Percentiles rank a stretch among this genome's conserved stretches.
These are phyloP conservation scores for Thalassarche chlororhynchos DNA, from an alignment of 2,113 vertebrate genomes.

Conservation along the genomic window DNA sequence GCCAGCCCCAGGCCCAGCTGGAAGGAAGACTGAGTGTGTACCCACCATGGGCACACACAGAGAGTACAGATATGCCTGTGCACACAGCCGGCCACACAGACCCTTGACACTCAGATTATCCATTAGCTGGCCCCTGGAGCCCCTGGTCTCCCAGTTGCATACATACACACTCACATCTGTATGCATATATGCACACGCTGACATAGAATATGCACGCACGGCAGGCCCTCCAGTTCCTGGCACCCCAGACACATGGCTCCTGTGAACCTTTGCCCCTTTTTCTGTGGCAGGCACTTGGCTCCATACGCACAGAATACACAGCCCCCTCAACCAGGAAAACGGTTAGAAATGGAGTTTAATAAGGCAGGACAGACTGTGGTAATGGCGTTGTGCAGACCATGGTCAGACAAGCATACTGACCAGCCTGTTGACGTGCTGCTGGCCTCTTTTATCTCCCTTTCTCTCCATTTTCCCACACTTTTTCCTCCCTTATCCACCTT, in stretches of 20 bases:
- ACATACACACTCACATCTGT: neutral
- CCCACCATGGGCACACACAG: accelerated
- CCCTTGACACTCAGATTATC: accelerated
- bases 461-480: neutral
- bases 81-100: neutral
- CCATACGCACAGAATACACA: accelerated
- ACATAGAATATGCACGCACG: accelerated
- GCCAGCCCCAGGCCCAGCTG: neutral
- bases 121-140: neutral
- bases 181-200: neutral
- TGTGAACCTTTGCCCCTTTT: neutral
- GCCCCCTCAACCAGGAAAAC: too few species aligned
- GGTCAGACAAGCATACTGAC: too few species aligned
- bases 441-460: neutral
- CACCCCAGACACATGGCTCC: accelerated
- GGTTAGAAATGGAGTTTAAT: neutral
- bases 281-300: neutral
- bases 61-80: neutral
- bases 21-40: accelerated
- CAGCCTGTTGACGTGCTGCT: neutral
- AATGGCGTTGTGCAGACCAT: too few species aligned
- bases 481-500: neutral
- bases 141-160: neutral
- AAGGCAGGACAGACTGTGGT: neutral
- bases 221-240: neutral